Base-by-base conservation (phyloP, 2,888 invertebrate genomes). In the Ophion slaviceki region DNA sequence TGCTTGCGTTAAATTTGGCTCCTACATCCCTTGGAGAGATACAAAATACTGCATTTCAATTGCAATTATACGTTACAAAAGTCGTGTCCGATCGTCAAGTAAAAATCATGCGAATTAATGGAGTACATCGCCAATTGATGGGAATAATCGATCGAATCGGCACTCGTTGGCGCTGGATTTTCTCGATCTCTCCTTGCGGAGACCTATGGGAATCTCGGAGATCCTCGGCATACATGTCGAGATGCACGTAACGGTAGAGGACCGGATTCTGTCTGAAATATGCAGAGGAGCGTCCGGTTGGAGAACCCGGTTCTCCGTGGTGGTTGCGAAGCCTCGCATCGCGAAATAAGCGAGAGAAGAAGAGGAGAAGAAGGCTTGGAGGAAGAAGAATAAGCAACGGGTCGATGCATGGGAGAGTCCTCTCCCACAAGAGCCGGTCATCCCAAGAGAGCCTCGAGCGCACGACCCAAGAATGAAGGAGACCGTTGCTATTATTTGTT, bases 201-300 rank as follows among this genome's bases (percentile, higher is more conserved):
- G 75, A 80, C 71, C 75, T 86, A 84, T 86, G 86, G 81, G 86
- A 86, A 86, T 84, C 75, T 78, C 61, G 32, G 36, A 57, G 77
- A 78, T 67, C 71, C 71, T 67, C 61, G 75, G 47, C 70, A 70
- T 47, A 68, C 40, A 40, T 40, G 8, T n/a, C 75, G 68, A 28
- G 28, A 53, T 53, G 68, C 72, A 64, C 64, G 76, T 86, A 86
- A 86, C 86, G 86, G 86, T 86, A 81, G 76, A 84, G 85, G 86
- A 86, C 86, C 84, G 86, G 82, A 86, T 86, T 86, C 82, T 86
- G 77, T 66, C 86, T 86, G 86, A 86, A 86, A 86, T 86, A 86
- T 86, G 86, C 85, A 85, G 82, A 53, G 53, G 85, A 86, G 66
- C 86, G 85, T 85, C 79, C 82, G 85, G 86, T 82, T 79, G 66